Percentiles rank a stretch among this genome's conserved stretches.
These are phyloP conservation scores for Hesperophylax magnus DNA, from an alignment of 1,140 invertebrate genomes.

Conservation along the genomic window DNA sequence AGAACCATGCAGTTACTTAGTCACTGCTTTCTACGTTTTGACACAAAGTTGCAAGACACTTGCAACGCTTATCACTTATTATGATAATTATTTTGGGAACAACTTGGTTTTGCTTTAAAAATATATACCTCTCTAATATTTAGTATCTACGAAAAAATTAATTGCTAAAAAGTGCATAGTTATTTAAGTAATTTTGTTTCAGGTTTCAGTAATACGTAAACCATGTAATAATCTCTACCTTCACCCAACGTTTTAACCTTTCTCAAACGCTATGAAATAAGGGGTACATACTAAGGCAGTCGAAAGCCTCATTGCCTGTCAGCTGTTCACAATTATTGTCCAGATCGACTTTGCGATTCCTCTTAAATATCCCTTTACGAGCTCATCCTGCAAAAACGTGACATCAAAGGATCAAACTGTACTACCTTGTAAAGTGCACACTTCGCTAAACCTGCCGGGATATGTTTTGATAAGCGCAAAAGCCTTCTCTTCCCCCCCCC, in stretches of 20 bases:
- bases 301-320: not conserved
- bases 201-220: no score
- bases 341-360: not conserved
- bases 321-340: slow-evolving; percentile 7
- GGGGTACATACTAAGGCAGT: not conserved
- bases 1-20: no score
- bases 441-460: slow-evolving; percentile 47
- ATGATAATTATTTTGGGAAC: no score
- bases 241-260: not conserved
- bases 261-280: not conserved
- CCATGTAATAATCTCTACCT: no score
- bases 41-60: no score
- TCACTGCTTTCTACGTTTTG: no score
- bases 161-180: no score
- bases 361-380: not conserved
- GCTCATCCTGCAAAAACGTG: slow-evolving; percentile 39
- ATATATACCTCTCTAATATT: no score
- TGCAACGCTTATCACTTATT: no score
- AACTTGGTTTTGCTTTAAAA: no score
- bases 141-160: no score
- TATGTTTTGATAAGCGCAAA: slow-evolving; percentile 55
- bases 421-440: slow-evolving; percentile 33
- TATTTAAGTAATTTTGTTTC: no score
- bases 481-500: slow-evolving; percentile 22
- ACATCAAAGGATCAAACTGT: slow-evolving; percentile 50